Evolutionary conservation across 1,140 invertebrate genomes (phyloP).

Genomic region (Zeugodacus cucurbitae): DNA sequence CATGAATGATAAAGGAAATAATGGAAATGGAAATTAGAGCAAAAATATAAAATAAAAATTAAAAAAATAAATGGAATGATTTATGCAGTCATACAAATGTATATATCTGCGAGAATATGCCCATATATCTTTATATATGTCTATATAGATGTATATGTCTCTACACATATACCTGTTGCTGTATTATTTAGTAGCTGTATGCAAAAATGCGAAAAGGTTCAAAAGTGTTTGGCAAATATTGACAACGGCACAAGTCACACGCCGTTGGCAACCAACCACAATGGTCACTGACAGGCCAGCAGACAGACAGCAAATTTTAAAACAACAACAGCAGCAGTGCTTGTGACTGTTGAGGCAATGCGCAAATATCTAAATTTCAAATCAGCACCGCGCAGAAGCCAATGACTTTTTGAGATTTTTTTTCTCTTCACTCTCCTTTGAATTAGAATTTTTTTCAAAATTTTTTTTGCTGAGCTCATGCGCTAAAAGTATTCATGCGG

Average conservation of each 20-base stretch:
- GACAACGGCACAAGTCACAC: background rate
- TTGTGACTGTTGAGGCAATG: background rate
- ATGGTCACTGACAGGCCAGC: background rate
- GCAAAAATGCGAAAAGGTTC: background rate
- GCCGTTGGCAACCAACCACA: background rate
- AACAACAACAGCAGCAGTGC: background rate
- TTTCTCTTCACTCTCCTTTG: background rate
- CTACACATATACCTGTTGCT: background rate
- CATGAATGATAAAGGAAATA: background rate
- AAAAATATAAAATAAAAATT: too few relatives aligned
- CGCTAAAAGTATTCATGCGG: background rate
- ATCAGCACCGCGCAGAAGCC: background rate
- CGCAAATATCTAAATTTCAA: background rate
- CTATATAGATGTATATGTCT: background rate
- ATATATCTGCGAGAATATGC: too few relatives aligned
- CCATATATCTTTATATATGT: background rate
- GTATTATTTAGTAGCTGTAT: background rate
- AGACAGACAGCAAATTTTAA: background rate
- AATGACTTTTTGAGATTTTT: background rate
- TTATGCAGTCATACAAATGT: too few relatives aligned
- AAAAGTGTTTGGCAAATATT: background rate
- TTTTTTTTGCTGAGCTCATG: too few relatives aligned
- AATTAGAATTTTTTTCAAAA: background rate
- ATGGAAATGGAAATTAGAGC: background rate
- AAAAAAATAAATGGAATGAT: background rate